Evolutionary conservation across 2,797 vertebrate species (phyloP).

Genomic region (Hippocampus kuda): DNA sequence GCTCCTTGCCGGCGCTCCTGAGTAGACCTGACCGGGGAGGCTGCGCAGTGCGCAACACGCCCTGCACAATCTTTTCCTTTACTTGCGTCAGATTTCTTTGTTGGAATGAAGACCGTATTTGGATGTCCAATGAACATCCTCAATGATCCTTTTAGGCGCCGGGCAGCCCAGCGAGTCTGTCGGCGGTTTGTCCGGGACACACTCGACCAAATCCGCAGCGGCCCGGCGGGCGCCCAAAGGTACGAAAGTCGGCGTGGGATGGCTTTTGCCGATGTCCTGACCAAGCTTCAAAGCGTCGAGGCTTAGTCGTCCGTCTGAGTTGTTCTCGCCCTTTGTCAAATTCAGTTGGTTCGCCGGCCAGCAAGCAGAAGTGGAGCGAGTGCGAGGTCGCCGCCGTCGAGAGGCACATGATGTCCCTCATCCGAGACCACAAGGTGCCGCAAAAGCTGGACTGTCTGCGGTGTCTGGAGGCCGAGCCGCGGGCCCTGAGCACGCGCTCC

Average conservation of each 20-base stretch:
- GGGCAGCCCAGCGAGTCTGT: background rate
- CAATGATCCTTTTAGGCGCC: background rate
- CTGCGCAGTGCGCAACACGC: too few species aligned
- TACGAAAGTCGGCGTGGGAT: background rate
- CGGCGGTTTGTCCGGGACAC: background rate
- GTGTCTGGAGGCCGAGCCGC: constrained; percentile 43
- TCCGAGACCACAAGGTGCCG: constrained; percentile 38
- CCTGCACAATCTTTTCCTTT: too few species aligned
- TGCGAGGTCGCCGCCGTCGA: constrained; percentile 44
- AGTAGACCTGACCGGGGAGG: too few species aligned
- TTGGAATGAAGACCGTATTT: too few species aligned
- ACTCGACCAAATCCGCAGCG: background rate
- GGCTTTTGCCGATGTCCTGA: background rate
- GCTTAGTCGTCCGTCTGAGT: too few species aligned
- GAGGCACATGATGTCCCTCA: constrained; percentile 48
- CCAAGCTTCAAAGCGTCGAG: too few species aligned
- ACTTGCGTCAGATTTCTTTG: too few species aligned
- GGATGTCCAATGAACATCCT: background rate
- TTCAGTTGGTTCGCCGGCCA: background rate
- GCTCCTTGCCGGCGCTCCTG: too few species aligned
- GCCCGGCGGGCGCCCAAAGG: background rate
- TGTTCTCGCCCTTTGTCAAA: background rate
- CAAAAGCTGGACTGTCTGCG: constrained; percentile 52
- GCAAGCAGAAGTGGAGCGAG: constrained; percentile 38
- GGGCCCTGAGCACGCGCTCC: constrained; percentile 30